Evolutionary conservation across 1,140 invertebrate genomes (phyloP).

Genomic region (Mya arenaria): DNA sequence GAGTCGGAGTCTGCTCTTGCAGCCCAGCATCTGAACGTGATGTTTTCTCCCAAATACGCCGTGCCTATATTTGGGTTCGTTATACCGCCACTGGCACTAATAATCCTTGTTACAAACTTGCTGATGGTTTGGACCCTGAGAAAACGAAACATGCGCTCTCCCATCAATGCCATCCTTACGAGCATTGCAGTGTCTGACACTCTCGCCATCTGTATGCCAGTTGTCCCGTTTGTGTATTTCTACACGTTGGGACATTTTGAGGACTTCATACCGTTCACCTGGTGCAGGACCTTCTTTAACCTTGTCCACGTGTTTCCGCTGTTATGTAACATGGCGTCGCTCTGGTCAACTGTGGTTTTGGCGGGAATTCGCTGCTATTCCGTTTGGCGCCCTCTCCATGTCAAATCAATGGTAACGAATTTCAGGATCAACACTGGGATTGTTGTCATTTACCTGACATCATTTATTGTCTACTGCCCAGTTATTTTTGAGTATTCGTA

Average conservation of each 20-base stretch:
- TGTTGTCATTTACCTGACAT: not conserved
- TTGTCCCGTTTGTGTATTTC: slow-evolving; percentile 29
- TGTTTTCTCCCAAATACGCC: slow-evolving; percentile 25
- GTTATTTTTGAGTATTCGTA: slow-evolving; percentile 32
- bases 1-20: no score
- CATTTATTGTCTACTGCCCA: not conserved
- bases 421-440: slow-evolving; percentile 1
- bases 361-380: slow-evolving; percentile 36
- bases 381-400: slow-evolving; percentile 32
- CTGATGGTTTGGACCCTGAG: slow-evolving; percentile 16
- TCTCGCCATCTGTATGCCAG: slow-evolving; percentile 18
- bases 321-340: slow-evolving; percentile 25
- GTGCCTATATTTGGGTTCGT: slow-evolving; percentile 41
- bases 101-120: not conserved
- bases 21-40: slow-evolving; percentile 30
- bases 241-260: slow-evolving; percentile 28
- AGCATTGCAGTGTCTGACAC: slow-evolving; percentile 41
- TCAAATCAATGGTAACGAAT: slow-evolving; percentile 6
- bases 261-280: slow-evolving; percentile 41
- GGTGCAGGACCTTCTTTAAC: slow-evolving; percentile 38
- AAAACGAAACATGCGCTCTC: slow-evolving; percentile 34
- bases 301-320: slow-evolving; percentile 38
- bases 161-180: slow-evolving; percentile 2
- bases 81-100: slow-evolving; percentile 24
- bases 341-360: slow-evolving; percentile 40